phyloP scores from a whole-genome alignment of 1,140 invertebrate genomes.

The Hestina assimilis region DNA sequence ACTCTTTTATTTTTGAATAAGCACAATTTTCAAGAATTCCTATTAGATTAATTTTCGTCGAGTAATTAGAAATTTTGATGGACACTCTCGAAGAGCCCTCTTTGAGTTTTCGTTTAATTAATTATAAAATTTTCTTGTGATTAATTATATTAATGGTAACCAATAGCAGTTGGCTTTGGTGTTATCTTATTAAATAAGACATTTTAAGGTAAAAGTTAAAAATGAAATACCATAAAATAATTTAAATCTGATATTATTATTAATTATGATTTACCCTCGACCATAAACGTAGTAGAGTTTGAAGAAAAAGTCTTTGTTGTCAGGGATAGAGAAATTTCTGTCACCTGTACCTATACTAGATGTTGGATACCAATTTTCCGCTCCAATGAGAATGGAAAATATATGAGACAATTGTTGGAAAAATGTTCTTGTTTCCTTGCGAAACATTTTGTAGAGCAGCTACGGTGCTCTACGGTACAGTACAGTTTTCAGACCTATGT shows the following conservation, averaged over 20 bases:
- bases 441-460: constrained; percentile 5
- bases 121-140: too few species aligned
- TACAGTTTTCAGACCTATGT: neutral
- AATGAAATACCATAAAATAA: neutral
- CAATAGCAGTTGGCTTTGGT: too few species aligned
- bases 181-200: neutral
- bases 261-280: neutral
- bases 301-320: constrained; percentile 17
- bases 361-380: constrained; percentile 22
- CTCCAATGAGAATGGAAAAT: constrained; percentile 19
- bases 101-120: neutral
- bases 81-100: neutral
- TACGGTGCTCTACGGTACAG: neutral
- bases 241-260: neutral
- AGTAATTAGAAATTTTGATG: neutral
- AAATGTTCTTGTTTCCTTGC: constrained; percentile 7
- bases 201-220: neutral
- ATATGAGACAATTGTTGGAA: constrained; percentile 14
- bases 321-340: constrained; percentile 10
- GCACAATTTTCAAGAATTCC: too few species aligned
- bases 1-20: constrained; percentile 8
- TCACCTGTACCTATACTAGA: constrained; percentile 6
- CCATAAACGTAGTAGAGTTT: neutral
- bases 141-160: too few species aligned
- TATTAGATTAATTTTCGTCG: too few species aligned